Evolutionary conservation across 2,888 invertebrate genomes (phyloP).

Genomic region (Blastobasis lacticolella): DNA sequence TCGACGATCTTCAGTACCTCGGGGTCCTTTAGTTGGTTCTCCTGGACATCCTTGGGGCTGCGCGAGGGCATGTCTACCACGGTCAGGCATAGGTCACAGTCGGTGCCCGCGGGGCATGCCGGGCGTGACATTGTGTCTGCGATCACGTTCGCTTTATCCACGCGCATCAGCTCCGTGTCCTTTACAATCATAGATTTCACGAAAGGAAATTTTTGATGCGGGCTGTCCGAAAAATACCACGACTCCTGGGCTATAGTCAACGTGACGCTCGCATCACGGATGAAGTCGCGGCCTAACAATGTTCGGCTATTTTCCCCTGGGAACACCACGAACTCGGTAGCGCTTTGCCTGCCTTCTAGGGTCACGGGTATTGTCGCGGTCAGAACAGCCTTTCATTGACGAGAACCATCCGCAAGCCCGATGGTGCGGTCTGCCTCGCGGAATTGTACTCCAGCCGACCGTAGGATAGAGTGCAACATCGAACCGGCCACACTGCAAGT

Average conservation of each 20-base stretch:
- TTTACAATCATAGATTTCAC: conserved; percentile 24
- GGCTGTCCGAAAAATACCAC: neutral
- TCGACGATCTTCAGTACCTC: too few relatives aligned
- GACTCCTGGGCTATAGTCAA: neutral
- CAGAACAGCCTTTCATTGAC: too few relatives aligned
- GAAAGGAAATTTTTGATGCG: conserved; percentile 1
- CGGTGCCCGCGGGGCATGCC: conserved; percentile 9
- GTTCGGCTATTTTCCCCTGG: too few relatives aligned
- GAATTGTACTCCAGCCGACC: neutral
- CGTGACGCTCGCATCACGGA: neutral
- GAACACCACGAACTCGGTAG: too few relatives aligned
- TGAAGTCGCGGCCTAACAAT: neutral
- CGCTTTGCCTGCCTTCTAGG: too few relatives aligned
- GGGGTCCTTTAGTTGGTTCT: too few relatives aligned
- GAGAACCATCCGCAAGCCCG: neutral
- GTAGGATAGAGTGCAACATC: neutral
- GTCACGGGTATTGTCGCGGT: too few relatives aligned
- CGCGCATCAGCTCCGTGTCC: conserved; percentile 32
- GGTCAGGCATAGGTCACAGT: too few relatives aligned
- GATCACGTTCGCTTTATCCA: conserved; percentile 32
- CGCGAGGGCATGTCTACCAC: too few relatives aligned
- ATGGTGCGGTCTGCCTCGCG: neutral
- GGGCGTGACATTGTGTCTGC: conserved; percentile 40
- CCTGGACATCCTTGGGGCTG: too few relatives aligned
- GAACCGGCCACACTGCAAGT: neutral